These are phyloP conservation scores for Oreotrochilus melanogaster DNA, from an alignment of 2,113 vertebrate species.

Conservation along the genomic window DNA sequence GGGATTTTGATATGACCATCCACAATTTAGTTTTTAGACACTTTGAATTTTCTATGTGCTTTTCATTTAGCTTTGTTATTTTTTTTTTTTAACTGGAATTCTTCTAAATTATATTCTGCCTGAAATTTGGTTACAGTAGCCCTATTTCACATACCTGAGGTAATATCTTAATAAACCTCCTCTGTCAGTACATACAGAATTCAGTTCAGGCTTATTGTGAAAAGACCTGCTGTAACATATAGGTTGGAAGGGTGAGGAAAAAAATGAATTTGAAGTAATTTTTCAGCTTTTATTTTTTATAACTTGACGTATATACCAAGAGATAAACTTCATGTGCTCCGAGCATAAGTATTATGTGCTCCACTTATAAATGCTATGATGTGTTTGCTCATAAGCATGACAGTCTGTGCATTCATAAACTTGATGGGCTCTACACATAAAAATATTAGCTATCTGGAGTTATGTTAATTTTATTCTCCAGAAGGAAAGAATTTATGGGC, in stretches of 20 bases:
- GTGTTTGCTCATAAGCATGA: background rate
- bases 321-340: slow-evolving; percentile 6
- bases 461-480: background rate
- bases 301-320: background rate
- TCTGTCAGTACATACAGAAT: background rate
- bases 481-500: background rate
- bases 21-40: background rate
- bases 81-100: background rate
- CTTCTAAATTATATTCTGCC: background rate
- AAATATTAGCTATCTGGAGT: background rate
- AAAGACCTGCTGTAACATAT: background rate
- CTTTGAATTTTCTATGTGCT: background rate
- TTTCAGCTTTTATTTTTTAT: slow-evolving; percentile 14
- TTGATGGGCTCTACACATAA: background rate
- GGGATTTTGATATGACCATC: background rate
- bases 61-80: background rate
- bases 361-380: slow-evolving; percentile 6
- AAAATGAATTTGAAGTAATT: background rate
- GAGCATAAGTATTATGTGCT: background rate
- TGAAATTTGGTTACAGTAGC: background rate
- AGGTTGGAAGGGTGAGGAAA: background rate
- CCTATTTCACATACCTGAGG: background rate
- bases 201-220: background rate
- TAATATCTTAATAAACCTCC: background rate
- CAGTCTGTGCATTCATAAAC: background rate